Base-by-base conservation (phyloP, 2,888 invertebrate species). In the Serripes groenlandicus region DNA sequence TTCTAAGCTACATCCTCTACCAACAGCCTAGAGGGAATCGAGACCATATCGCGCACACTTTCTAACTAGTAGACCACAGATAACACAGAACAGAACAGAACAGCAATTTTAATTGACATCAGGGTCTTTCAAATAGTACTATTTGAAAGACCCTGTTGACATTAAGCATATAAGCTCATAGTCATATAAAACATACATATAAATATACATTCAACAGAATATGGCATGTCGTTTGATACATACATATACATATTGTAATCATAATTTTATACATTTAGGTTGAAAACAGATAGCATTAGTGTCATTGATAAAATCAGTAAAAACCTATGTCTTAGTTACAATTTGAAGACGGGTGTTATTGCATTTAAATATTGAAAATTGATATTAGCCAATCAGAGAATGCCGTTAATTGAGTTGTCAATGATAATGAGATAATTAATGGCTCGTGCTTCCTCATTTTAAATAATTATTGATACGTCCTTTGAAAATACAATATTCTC, bases 261-360 rank as follows among this genome's bases (percentile, higher is more conserved):
- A n/a, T n/a, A n/a, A n/a, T n/a, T n/a, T n/a, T n/a, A n/a, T n/a
- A n/a, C n/a, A n/a, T n/a, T n/a, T n/a, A n/a, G n/a, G n/a, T n/a
- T n/a, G n/a, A n/a, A n/a, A n/a, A n/a, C n/a, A 32, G 70, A 70
- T 70, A 70, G 30, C 49, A 70, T 70, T 54, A 70, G 70, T 70
- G 70, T 70, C 70, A 70, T 70, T n/a, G 52, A 54, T 70, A 30
- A 70, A 28, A 54, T 49, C 32, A n/a, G 54, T 70, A 70, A 54
- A n/a, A n/a, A n/a, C n/a, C n/a, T n/a, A n/a, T n/a, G n/a, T n/a
- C n/a, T n/a, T n/a, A n/a, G n/a, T n/a, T n/a, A n/a, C n/a, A n/a
- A 68, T 42, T 62, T 62, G 34, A 34, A 62, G 34, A 62, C 11
- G 3, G 9, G 7, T 3, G 32, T n/a, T n/a, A n/a, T n/a, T n/a